phyloP scores from a whole-genome alignment of 1,140 invertebrate species.

The Caenorhabditis briggsae region DNA sequence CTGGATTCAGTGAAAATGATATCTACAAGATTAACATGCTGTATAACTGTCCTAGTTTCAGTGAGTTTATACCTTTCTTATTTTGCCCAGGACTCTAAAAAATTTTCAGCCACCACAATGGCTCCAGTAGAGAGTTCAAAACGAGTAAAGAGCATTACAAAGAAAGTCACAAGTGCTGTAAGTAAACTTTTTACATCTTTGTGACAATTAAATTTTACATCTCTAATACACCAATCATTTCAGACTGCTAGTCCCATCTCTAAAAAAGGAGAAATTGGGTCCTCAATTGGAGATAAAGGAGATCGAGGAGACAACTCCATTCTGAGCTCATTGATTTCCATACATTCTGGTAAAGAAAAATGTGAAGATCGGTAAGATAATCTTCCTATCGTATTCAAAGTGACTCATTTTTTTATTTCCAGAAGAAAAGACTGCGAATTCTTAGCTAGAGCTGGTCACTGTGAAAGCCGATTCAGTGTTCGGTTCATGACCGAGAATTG shows the following conservation, averaged over 20 bases:
- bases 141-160: conserved; percentile 45
- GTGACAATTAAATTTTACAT: no score
- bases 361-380: conserved; percentile 48
- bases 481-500: conserved; percentile 73
- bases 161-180: conserved; percentile 20
- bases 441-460: conserved; percentile 70
- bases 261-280: conserved; percentile 16
- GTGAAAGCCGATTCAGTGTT: conserved; percentile 68
- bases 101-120: conserved; percentile 14
- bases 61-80: conserved; percentile 55
- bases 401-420: conserved; percentile 57
- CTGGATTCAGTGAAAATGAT: conserved; percentile 75
- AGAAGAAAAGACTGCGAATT: conserved; percentile 69
- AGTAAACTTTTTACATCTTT: no score
- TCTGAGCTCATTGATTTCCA: conserved; percentile 4
- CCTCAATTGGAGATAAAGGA: conserved; percentile 38
- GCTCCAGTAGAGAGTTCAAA: conserved; percentile 11
- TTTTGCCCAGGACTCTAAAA: no score
- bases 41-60: conserved; percentile 66
- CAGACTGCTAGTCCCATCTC: conserved; percentile 6
- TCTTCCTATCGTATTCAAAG: neutral
- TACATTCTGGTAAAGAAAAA: conserved; percentile 42
- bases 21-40: conserved; percentile 71
- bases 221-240: neutral
- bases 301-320: conserved; percentile 31